Evolutionary conservation across 1,140 invertebrate species (phyloP), one percentile per base, ranked within the genome.

Genomic region (Temnothorax curvispinosus): DNA sequence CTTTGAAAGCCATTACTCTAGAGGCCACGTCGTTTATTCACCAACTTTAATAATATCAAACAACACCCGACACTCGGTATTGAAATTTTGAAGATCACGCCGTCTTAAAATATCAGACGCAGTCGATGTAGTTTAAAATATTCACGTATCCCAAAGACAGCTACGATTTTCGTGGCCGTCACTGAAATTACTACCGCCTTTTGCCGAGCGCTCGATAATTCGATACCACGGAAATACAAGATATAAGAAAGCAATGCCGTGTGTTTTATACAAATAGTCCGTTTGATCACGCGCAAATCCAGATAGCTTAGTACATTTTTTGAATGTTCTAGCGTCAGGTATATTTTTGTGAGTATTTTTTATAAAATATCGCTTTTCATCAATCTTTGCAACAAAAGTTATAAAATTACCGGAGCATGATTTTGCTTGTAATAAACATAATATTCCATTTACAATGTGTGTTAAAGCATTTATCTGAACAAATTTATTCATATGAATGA

Each of bases 1-100:
- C n/a, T 84, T 75, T 75, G 54, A 75, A 74, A 74, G 80, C 69
- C 38, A 47, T 74, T 82, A 60, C 41, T 74, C 44, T 15, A 52
- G 41, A 56, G 3, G 47, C 18, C 41, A 56, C 52, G 47, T 82
- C 18, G 52, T 84, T 84, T 84, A 84, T 74, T 84, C 32, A 84
- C n/a, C 13, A 32, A 18, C 27, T 71, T 75, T 84, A 47, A 50
- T 58, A 62, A 50, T 41, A 47, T 54, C 54, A 62, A 84, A 75
- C 69, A 47, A 84, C 54, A 44, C 4, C 44, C 77, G 35, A 21
- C 38, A 21, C 54, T 81, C 15, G 64, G 2, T 58, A 44, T 5
- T 84, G 18, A 47, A 75, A 75, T 74, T 84, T 75, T 50, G 1
- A 47, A 74, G 54, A 74, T 7, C n/a, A 11, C n/a, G 35, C 11